These are phyloP conservation scores for Acanthosoma haemorrhoidale DNA, from an alignment of 2,888 invertebrate species.

Conservation along the genomic window DNA sequence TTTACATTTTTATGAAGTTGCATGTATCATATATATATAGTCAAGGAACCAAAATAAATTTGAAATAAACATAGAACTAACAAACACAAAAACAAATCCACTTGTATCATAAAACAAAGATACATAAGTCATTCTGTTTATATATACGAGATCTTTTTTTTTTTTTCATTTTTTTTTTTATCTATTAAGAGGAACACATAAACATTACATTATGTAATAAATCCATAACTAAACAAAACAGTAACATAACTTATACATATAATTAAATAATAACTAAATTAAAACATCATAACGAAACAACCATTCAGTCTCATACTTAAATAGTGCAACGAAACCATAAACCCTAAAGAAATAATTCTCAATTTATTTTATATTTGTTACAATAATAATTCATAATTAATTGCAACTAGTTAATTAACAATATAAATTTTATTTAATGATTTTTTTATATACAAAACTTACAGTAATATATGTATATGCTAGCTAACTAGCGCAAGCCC, in stretches of 20 bases:
- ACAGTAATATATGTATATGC: not conserved
- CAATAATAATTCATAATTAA: not conserved
- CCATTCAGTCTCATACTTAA: not conserved
- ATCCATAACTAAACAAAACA: not conserved
- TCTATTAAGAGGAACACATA: slow-evolving; percentile 1
- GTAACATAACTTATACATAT: not conserved
- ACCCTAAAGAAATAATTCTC: not conserved
- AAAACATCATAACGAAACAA: not conserved
- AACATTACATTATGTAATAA: not conserved
- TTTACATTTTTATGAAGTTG: too few relatives aligned
- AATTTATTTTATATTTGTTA: not conserved
- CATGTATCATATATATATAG: too few relatives aligned
- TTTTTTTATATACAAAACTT: slow-evolving; percentile 4
- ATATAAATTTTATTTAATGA: slow-evolving; percentile 1
- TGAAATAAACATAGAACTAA: not conserved
- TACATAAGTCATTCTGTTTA: not conserved
- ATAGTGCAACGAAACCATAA: slow-evolving; percentile 3
- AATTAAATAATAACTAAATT: not conserved
- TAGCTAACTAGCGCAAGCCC: not conserved
- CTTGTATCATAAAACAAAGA: not conserved
- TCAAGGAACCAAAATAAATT: slow-evolving; percentile 5
- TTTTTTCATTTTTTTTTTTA: not conserved
- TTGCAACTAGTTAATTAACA: not conserved
- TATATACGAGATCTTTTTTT: not conserved
- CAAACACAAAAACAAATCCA: not conserved